A percentile compares a stretch with the other conserved stretches of the same genome.
Conservation (phyloP, 2,797 vertebrate species). For the Darevskia mixta region DNA sequence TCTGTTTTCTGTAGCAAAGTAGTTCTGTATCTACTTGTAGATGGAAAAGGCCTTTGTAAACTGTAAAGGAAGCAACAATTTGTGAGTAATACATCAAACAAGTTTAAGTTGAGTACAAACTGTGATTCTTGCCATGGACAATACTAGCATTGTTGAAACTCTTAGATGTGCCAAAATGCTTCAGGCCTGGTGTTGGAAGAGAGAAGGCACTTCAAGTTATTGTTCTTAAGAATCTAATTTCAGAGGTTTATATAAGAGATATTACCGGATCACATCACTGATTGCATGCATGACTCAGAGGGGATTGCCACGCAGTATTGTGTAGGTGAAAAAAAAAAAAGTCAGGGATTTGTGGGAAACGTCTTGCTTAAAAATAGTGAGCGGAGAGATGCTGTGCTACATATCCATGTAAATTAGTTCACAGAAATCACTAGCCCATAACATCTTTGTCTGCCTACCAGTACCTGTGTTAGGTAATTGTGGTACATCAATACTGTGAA, state of each 20-base stretch:
- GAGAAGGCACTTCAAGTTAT: slow-evolving; percentile 64
- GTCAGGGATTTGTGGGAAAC: neutral
- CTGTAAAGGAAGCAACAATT: neutral
- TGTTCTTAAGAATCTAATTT: slow-evolving; percentile 43
- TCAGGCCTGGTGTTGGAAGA: slow-evolving; percentile 58
- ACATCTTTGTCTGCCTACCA: neutral
- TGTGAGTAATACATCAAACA: neutral
- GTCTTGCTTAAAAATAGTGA: slow-evolving; percentile 58
- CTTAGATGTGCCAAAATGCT: neutral
- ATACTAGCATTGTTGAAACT: slow-evolving; percentile 40
- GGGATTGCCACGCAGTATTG: slow-evolving; percentile 68
- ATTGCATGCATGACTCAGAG: slow-evolving; percentile 70
- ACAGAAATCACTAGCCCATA: neutral
- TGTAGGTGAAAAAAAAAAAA: slow-evolving; percentile 63
- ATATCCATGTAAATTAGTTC: neutral
- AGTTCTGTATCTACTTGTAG: too few relatives aligned
- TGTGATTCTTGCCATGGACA: slow-evolving; percentile 27
- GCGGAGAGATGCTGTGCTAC: neutral
- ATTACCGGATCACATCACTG: slow-evolving; percentile 63
- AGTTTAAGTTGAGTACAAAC: neutral
- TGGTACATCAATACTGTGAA: neutral
- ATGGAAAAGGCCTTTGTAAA: neutral
- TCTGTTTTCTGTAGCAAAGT: neutral
- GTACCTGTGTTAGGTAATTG: neutral
- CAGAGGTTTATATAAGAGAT: slow-evolving; percentile 26